phyloP scores from a whole-genome alignment of 2,888 invertebrate genomes.

The Oscheius sp. region DNA sequence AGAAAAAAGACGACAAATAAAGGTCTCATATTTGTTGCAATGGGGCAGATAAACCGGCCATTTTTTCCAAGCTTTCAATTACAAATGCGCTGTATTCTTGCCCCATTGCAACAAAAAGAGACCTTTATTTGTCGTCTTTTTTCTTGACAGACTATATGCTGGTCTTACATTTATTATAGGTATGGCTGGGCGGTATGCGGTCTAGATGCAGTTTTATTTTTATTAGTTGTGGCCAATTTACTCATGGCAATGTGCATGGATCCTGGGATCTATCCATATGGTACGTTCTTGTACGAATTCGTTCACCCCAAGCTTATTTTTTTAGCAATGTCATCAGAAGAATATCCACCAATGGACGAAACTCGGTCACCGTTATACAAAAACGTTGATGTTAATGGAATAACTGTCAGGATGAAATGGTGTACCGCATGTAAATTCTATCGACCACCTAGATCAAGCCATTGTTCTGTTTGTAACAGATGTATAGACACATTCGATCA shows the following conservation, averaged over 20 bases:
- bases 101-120: too few species aligned
- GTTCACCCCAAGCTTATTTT: not conserved
- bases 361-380: conserved; percentile 88
- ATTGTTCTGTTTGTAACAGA: conserved; percentile 97
- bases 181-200: conserved; percentile 78
- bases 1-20: not conserved
- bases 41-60: too few species aligned
- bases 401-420: conserved; percentile 92
- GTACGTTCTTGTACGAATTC: conserved; percentile 31
- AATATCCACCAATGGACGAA: conserved; percentile 88
- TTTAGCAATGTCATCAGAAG: conserved; percentile 93
- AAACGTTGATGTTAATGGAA: conserved; percentile 92
- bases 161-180: conserved; percentile 29
- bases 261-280: conserved; percentile 62
- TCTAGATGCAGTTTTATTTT: conserved; percentile 91
- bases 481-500: conserved; percentile 92
- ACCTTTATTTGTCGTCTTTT: too few species aligned
- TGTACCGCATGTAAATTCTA: conserved; percentile 99
- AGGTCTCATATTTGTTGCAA: too few species aligned
- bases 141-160: too few species aligned
- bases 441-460: conserved; percentile 96
- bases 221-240: conserved; percentile 98
- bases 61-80: too few species aligned
- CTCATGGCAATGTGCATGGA: conserved; percentile 94
- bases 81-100: too few species aligned